Percentiles rank a stretch among this genome's conserved stretches.
These are phyloP conservation scores for Cyanocitta stelleri DNA, from an alignment of 2,113 vertebrate species.

Conservation along the genomic window DNA sequence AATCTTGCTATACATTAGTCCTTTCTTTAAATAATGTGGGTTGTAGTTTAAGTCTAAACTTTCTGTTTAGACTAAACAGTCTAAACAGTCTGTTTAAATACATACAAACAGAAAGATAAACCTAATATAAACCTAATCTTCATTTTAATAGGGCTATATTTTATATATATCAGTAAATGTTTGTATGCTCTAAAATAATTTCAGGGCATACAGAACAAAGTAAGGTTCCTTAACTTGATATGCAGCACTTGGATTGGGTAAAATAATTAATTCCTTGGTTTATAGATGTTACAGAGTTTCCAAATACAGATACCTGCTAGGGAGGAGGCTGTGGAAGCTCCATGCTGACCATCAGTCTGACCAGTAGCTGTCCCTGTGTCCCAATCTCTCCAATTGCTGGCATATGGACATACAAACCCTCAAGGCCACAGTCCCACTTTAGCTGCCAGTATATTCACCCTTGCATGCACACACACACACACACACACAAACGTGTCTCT, in stretches of 20 bases:
- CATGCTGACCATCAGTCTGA: accelerated
- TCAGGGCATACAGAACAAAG: neutral
- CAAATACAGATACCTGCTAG: neutral
- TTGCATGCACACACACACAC: neutral
- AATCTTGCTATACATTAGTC: neutral
- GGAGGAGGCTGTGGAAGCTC: neutral
- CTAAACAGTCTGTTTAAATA: neutral
- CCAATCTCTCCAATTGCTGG: neutral
- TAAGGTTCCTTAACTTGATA: neutral
- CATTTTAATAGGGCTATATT: neutral
- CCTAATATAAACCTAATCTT: neutral
- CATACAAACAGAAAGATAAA: neutral
- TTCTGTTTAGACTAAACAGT: too few species aligned
- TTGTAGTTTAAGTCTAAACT: neutral
- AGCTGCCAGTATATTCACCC: neutral
- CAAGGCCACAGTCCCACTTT: accelerated
- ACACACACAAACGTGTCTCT: neutral
- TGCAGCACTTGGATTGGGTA: neutral
- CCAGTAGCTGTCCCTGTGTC: neutral
- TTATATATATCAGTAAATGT: neutral
- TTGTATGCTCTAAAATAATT: neutral
- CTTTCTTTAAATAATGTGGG: neutral
- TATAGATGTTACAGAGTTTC: neutral
- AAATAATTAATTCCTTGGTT: neutral
- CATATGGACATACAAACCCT: accelerated